phyloP scores from a whole-genome alignment of 2,797 vertebrate species.

The Enteromius mattozi region DNA sequence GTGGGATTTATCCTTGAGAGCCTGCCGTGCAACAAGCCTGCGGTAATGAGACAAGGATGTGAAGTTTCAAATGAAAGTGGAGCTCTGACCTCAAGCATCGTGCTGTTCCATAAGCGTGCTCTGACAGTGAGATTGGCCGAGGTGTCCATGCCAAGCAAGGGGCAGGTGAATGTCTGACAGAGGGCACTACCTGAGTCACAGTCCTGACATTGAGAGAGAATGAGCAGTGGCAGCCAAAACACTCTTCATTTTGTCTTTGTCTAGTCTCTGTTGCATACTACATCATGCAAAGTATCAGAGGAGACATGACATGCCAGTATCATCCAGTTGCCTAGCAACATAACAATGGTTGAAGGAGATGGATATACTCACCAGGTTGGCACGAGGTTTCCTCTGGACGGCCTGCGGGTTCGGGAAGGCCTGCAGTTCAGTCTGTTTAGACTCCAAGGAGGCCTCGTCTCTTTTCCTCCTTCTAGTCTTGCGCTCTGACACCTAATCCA shows the following conservation, averaged over 20 bases:
- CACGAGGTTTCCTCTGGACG: background rate
- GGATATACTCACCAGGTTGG: constrained; percentile 52
- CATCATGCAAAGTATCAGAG: constrained; percentile 28
- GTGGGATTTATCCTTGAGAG: constrained; percentile 12
- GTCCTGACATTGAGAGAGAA: constrained; percentile 70
- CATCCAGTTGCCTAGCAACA: constrained; percentile 58
- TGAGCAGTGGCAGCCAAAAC: constrained; percentile 36
- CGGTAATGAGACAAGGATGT: background rate
- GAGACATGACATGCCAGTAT: constrained; percentile 22
- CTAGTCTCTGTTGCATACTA: constrained; percentile 18
- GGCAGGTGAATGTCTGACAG: constrained; percentile 85
- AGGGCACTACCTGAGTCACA: constrained; percentile 75
- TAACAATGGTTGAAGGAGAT: constrained; percentile 37
- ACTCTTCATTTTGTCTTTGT: constrained; percentile 15
- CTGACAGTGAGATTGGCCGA: constrained; percentile 75
- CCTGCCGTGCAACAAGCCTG: constrained; percentile 5
- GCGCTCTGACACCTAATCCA: constrained; percentile 69
- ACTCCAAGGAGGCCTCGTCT: constrained; percentile 57
- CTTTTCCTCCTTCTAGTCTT: constrained; percentile 63
- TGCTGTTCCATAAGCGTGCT: constrained; percentile 90
- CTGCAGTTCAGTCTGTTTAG: constrained; percentile 32
- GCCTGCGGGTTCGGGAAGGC: constrained; percentile 29
- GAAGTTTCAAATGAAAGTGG: background rate
- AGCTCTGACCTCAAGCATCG: constrained; percentile 86
- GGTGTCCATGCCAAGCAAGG: constrained; percentile 73